These are phyloP conservation scores for Drosophila pegasa DNA, from an alignment of 2,888 invertebrate species.

Conservation along the genomic window DNA sequence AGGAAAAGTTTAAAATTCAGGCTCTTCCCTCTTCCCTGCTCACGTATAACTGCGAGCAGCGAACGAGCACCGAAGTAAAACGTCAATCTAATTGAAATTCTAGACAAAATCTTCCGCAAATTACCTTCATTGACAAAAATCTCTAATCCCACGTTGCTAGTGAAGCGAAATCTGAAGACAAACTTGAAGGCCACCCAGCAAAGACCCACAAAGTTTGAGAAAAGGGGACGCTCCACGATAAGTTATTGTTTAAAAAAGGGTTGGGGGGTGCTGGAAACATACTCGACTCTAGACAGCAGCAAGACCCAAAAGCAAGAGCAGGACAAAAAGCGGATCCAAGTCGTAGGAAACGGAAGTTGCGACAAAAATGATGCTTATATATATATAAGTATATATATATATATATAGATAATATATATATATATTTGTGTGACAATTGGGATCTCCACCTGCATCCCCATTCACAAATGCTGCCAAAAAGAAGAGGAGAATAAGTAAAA, in stretches of 20 bases:
- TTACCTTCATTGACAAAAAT: conserved; percentile 85
- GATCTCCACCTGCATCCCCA: conserved; percentile 21
- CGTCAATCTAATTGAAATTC: conserved; percentile 85
- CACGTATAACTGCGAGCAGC: conserved; percentile 8
- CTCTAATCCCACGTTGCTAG: conserved; percentile 78
- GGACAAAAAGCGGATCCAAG: conserved; percentile 11
- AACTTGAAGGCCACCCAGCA: conserved; percentile 37
- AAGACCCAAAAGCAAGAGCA: conserved; percentile 12
- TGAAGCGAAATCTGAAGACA: conserved; percentile 65
- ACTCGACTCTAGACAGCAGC: conserved; percentile 49
- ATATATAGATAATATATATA: conserved; percentile 9
- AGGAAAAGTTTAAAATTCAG: conserved; percentile 24
- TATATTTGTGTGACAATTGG: conserved; percentile 41
- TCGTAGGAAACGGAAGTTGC: conserved; percentile 60
- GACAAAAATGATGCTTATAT: conserved; percentile 24
- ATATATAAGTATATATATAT: conserved; percentile 9
- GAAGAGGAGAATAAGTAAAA: conserved; percentile 44
- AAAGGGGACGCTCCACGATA: conserved; percentile 33
- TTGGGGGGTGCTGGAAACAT: conserved; percentile 44
- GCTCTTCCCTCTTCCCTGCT: not conserved
- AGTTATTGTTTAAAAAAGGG: conserved; percentile 56
- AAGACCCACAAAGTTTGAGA: not conserved
- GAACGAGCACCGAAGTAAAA: conserved; percentile 45
- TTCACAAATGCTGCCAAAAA: conserved; percentile 29
- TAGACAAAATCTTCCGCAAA: conserved; percentile 85